Evolutionary conservation across 2,888 invertebrate species (phyloP), one percentile per base, ranked within the genome.

Genomic region (Thereva nobilitata): DNA sequence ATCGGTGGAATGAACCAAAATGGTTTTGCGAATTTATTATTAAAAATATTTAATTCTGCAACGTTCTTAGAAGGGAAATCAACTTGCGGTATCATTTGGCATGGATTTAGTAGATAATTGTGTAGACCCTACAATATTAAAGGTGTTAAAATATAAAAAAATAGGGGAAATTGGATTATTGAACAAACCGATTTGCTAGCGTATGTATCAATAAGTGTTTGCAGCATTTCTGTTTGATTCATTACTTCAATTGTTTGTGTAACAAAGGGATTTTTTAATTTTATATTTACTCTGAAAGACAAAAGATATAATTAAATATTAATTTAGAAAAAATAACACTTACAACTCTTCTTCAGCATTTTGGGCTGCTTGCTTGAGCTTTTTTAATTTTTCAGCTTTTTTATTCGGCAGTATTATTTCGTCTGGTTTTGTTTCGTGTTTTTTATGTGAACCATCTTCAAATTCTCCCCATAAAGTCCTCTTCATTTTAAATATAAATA

Each of bases 221-320:
- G 78, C 35, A 80, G 72, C 73, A 79, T 76, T 71, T 80, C 80
- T 0, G 79, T 80, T 72, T 80, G 80, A 55, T 80, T 79, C 79
- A 80, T 80, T 12, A 80, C 79, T 72, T 80, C 80, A 41, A 80
- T 77, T 5, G 80, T 80, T 74, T 80, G 80, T 7, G 79, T 80
- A 2, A 80, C 76, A 34, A 80, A 67, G 0, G 79, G 76, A 70
- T 79, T 79, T 47, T 75, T 76, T 0, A 80, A 72, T 71, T 76
- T 76, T 4, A 80, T 69, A 34, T 68, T 68, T 6, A 73, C 72
- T 41, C 79, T 79, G 37, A 8, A 49, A 41, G 37, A 34, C 9
- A 40, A 56, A 61, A 47, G 12, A 44, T 44, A 44, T 8, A 44
- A 44, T 44, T 44, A n/a, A 44, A 44, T n/a, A 8, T 8, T 10